Evolutionary conservation across 1,140 invertebrate genomes (phyloP), one percentile per base, ranked within the genome.

Genomic region (Chrysomallon squamiferum): DNA sequence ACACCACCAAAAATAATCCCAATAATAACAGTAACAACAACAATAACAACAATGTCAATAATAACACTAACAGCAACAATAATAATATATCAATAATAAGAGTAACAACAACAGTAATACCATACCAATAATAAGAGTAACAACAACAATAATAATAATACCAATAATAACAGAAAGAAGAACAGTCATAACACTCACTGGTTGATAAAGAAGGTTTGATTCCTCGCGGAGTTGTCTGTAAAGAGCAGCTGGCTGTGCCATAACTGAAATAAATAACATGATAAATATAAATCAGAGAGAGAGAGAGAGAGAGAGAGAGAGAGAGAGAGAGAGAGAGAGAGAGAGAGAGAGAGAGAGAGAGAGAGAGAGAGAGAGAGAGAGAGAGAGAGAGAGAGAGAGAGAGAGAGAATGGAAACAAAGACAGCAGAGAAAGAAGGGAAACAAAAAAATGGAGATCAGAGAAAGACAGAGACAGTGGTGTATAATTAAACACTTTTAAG

Each of bases 141-240:
- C n/a, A n/a, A n/a, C n/a, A n/a, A n/a, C n/a, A n/a, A n/a, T n/a
- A n/a, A n/a, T n/a, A n/a, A n/a, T n/a, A n/a, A n/a, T n/a, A n/a
- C n/a, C n/a, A n/a, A n/a, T n/a, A n/a, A n/a, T n/a, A n/a, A n/a
- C n/a, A n/a, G n/a, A n/a, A n/a, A n/a, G n/a, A n/a, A n/a, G n/a
- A n/a, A n/a, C n/a, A n/a, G n/a, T n/a, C n/a, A n/a, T n/a, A n/a
- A n/a, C n/a, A n/a, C 89, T 88, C 87, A 93, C 92, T 90, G 73
- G 90, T 88, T 69, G 91, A 88, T 47, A 93, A 78, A 11, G 90
- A 91, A 11, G 92, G 91, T 66, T 89, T 87, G 6, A 93, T 88
- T 50, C 91, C 92, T 68, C 89, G 86, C 0, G 89, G 86, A 6
- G 89, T 91, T 72, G 93, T 91, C 69, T 93, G 91, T 43, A 94